phyloP scores from a whole-genome alignment of 2,888 invertebrate genomes.

The Pherbina coryleti region DNA sequence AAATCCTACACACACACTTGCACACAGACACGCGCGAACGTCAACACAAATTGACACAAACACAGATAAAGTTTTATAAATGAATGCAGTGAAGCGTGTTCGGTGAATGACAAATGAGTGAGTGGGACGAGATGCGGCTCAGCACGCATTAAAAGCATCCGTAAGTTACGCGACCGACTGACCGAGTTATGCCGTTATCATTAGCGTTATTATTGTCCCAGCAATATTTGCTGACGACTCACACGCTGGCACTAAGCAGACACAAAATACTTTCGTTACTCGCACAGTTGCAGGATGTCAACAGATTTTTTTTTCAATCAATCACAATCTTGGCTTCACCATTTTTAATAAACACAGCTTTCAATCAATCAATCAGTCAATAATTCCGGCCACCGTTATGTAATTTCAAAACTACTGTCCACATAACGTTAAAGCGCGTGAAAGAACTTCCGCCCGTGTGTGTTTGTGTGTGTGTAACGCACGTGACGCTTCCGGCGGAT shows the following conservation, averaged over 20 bases:
- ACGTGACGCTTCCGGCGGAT: slow-evolving; percentile 23
- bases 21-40: not conserved
- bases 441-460: not conserved
- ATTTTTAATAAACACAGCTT: slow-evolving; percentile 10
- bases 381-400: not conserved
- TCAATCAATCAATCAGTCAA: slow-evolving; percentile 24
- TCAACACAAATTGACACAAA: slow-evolving; percentile 4
- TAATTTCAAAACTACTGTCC: not conserved
- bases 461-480: not conserved
- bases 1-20: not conserved
- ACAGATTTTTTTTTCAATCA: slow-evolving; percentile 19
- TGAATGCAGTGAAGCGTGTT: slow-evolving; percentile 13
- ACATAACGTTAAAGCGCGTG: not conserved
- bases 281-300: not conserved
- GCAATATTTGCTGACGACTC: not conserved
- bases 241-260: not conserved
- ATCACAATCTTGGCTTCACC: slow-evolving; percentile 2
- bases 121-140: not conserved
- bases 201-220: slow-evolving; percentile 23
- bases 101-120: slow-evolving; percentile 1
- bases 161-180: slow-evolving; percentile 48
- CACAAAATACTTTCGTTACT: not conserved
- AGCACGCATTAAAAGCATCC: not conserved
- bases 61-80: not conserved
- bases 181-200: slow-evolving; percentile 53